phyloP scores from a whole-genome alignment of 2,888 invertebrate genomes.

The Drosophila mercatorum region DNA sequence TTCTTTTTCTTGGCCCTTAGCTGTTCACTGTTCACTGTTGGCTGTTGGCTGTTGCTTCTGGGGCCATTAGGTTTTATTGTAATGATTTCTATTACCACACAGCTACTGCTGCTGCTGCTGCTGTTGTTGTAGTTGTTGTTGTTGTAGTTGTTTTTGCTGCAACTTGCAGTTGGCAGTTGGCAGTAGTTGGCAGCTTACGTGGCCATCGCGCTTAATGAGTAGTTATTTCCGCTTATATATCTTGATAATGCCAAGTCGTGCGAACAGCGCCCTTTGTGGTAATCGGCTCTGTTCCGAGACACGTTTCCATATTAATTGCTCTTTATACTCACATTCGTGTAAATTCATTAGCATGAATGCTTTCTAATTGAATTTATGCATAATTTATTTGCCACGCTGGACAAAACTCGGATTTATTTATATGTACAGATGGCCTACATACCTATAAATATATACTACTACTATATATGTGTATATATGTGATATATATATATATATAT shows the following conservation, averaged over 20 bases:
- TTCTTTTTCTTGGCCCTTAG: conserved; percentile 67
- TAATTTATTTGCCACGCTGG: conserved; percentile 29
- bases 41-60: conserved; percentile 63
- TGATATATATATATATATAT: neutral
- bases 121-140: conserved; percentile 23
- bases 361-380: conserved; percentile 70
- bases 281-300: conserved; percentile 57
- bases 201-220: conserved; percentile 76
- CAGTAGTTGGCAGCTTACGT: conserved; percentile 64
- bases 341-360: conserved; percentile 64
- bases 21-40: conserved; percentile 40
- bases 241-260: conserved; percentile 74
- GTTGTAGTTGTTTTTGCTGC: conserved; percentile 36
- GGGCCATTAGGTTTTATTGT: conserved; percentile 76
- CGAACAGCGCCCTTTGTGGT: conserved; percentile 54
- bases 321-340: conserved; percentile 45
- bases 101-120: conserved; percentile 28
- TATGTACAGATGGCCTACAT: neutral
- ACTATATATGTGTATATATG: neutral
- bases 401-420: conserved; percentile 40
- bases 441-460: neutral
- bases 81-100: conserved; percentile 78
- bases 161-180: conserved; percentile 38
- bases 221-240: conserved; percentile 77
- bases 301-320: conserved; percentile 69